Evolutionary conservation across 2,797 vertebrate species (phyloP).

Genomic region (Fistularia tabacaria): DNA sequence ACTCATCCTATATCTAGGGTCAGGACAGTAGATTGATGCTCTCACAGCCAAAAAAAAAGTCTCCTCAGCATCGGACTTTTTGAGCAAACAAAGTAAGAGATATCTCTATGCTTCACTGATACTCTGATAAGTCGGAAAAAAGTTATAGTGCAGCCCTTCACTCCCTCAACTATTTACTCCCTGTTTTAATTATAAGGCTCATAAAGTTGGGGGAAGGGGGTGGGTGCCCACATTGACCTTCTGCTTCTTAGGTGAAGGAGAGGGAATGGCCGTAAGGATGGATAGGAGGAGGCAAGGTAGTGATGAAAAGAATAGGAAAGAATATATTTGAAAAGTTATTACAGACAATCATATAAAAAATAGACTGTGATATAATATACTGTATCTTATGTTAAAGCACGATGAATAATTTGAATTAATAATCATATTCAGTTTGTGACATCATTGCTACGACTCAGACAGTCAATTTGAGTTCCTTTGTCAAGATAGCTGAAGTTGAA

Average conservation of each 20-base stretch:
- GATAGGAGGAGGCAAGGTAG: conserved; percentile 12
- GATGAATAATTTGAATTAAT: no score
- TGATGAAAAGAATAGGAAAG: not conserved
- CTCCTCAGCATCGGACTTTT: conserved; percentile 45
- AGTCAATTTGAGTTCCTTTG: no score
- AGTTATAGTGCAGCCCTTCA: conserved; percentile 74
- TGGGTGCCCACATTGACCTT: conserved; percentile 70
- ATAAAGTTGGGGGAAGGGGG: conserved; percentile 70
- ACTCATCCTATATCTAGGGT: not conserved
- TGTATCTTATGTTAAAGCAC: no score
- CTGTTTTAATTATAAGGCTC: conserved; percentile 83
- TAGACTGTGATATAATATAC: no score
- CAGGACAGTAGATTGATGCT: conserved; percentile 24
- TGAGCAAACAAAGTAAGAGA: conserved; percentile 68
- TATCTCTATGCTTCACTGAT: conserved; percentile 65
- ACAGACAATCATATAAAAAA: no score
- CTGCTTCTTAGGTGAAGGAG: conserved; percentile 75
- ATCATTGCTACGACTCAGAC: no score
- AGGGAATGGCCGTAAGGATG: conserved; percentile 47
- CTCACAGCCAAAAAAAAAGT: conserved; percentile 18
- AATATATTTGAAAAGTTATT: not conserved
- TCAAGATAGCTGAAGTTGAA: no score
- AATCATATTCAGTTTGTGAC: no score
- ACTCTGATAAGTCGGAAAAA: conserved; percentile 70
- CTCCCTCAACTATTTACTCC: conserved; percentile 77